Evolutionary conservation across 2,888 invertebrate genomes (phyloP), one percentile per base, ranked within the genome.

Genomic region (Gymnosoma rotundatum): DNA sequence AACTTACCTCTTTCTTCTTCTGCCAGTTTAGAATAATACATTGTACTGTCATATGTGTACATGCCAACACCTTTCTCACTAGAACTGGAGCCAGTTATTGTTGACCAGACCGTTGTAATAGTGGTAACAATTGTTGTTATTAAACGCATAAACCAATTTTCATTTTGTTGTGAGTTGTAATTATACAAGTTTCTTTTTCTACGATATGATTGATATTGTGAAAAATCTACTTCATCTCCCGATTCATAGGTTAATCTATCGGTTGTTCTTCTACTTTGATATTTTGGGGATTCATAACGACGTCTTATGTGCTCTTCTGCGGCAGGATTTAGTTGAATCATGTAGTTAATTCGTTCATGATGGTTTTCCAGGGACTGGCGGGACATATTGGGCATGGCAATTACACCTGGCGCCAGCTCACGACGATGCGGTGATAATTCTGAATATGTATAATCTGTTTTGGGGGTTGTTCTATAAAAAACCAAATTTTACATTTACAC

Each of bases 401-500:
- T 94, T 76, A 96, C 94, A 1, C 97, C 97, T 0, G 96, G 96
- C 0, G 95, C 95, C 78, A 96, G 93, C 91, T 96, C 96, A 87
- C 96, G 95, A 70, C 97, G 95, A 93, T 96, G 96, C 87, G 95
- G 95, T n/a, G 97, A 97, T 87, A 95, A 93, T 86, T 94, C 94
- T 2, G 97, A 97, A 92, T 98, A 98, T 10, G 97, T 97, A 93
- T 97, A 97, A 92, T 97, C 97, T 83, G 97, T 98, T 93, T 98
- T 98, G 7, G 97, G 97, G 91, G 95, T 96, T 92, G 95, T 95
- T 92, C 97, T 97, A 86, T 42, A 76, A 86, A 87, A 86, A 52
- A 21, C 2, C 1, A 25, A 32, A 21, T 25, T 8, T 16, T 16
- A 16, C 8, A 54, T 21, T 14, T 12, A 2, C 6, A 5, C 6